phyloP scores from a whole-genome alignment of 1,140 invertebrate species.

The Hestina assimilis region DNA sequence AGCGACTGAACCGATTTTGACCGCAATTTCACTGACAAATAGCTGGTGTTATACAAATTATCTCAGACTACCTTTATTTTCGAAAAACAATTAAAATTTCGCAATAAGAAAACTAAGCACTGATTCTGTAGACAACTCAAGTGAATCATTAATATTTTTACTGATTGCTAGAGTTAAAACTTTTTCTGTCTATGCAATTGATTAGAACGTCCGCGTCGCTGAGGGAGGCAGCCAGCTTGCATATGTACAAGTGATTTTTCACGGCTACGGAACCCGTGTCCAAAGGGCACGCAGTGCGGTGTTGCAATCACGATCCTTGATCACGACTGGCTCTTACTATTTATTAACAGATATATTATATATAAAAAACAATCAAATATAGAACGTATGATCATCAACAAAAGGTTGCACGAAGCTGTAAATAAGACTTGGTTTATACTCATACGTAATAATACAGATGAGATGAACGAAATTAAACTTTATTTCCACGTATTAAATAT shows the following conservation, averaged over 20 bases:
- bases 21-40: no score
- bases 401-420: slow-evolving; percentile 41
- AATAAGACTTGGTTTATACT: slow-evolving; percentile 27
- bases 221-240: slow-evolving; percentile 53
- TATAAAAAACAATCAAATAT: slow-evolving; percentile 35
- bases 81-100: no score
- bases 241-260: slow-evolving; percentile 76
- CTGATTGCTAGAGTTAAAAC: not conserved
- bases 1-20: no score
- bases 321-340: slow-evolving; percentile 70
- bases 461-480: slow-evolving; percentile 33
- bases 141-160: not conserved
- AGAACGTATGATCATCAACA: slow-evolving; percentile 27
- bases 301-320: slow-evolving; percentile 75
- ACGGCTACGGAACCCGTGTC: slow-evolving; percentile 71
- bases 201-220: slow-evolving; percentile 67
- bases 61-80: no score
- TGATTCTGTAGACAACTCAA: no score
- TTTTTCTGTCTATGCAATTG: slow-evolving; percentile 24
- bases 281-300: slow-evolving; percentile 74
- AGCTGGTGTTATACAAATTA: no score
- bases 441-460: slow-evolving; percentile 27
- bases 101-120: no score
- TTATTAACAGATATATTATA: slow-evolving; percentile 45
- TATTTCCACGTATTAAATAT: slow-evolving; percentile 30